Percentiles rank a stretch among this genome's conserved stretches.
These are phyloP conservation scores for Riptortus pedestris DNA, from an alignment of 1,140 invertebrate genomes.

Conservation along the genomic window DNA sequence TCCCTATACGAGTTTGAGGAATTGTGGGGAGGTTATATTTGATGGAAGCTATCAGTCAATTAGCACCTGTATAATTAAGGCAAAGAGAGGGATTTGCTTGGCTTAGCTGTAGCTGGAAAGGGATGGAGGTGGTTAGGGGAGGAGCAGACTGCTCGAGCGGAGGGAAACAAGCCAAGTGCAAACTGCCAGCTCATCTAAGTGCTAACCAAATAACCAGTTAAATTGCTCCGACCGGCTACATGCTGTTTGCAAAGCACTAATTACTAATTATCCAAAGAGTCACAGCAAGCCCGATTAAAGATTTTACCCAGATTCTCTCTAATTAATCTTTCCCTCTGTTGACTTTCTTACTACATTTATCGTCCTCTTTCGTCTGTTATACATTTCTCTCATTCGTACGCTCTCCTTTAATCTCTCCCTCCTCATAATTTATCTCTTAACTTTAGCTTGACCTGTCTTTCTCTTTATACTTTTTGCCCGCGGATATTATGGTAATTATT, in stretches of 20 bases:
- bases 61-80: slow-evolving; percentile 8
- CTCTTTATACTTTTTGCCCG: no score
- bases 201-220: slow-evolving; percentile 18
- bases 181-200: slow-evolving; percentile 23
- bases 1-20: neutral
- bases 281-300: neutral
- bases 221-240: neutral
- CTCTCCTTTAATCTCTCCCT: no score
- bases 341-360: no score
- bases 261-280: slow-evolving; percentile 18
- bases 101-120: no score
- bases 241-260: slow-evolving; percentile 20
- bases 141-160: neutral
- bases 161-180: slow-evolving; percentile 8
- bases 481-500: no score
- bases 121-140: neutral
- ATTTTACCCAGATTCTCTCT: slow-evolving; percentile 2
- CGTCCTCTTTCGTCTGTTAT: no score
- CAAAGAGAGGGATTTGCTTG: neutral
- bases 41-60: neutral
- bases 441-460: no score
- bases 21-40: neutral
- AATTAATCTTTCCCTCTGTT: neutral
- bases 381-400: no score
- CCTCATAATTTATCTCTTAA: no score